Evolutionary conservation across 1,140 invertebrate genomes (phyloP).

Genomic region (Zophobas atratus): DNA sequence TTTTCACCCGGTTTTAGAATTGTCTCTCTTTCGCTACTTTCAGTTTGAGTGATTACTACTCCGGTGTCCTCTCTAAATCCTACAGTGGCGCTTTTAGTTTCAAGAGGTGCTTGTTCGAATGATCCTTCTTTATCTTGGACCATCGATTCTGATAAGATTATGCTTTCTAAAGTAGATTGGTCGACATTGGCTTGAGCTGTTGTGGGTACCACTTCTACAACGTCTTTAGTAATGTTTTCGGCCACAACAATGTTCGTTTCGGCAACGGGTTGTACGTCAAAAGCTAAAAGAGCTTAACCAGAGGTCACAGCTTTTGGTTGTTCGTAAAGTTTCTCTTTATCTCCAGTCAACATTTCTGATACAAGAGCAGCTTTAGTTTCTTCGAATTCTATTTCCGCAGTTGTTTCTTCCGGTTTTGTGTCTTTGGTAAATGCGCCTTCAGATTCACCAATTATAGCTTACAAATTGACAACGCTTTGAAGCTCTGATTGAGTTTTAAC

Average conservation of each 20-base stretch:
- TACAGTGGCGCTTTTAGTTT: slow-evolving; percentile 60
- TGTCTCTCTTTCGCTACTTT: slow-evolving; percentile 25
- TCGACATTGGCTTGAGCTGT: slow-evolving; percentile 63
- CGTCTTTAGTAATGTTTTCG: slow-evolving; percentile 62
- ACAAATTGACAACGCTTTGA: slow-evolving; percentile 62
- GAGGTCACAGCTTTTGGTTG: slow-evolving; percentile 62
- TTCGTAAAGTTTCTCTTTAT: slow-evolving; percentile 70
- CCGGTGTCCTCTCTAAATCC: slow-evolving; percentile 58
- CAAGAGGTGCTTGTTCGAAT: slow-evolving; percentile 58
- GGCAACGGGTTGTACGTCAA: slow-evolving; percentile 67
- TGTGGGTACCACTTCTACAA: slow-evolving; percentile 55
- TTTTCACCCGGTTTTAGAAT: slow-evolving; percentile 33
- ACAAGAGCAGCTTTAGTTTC: slow-evolving; percentile 54
- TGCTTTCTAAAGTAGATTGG: slow-evolving; percentile 63
- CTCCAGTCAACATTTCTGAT: slow-evolving; percentile 60
- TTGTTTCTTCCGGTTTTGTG: slow-evolving; percentile 56
- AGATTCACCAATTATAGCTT: slow-evolving; percentile 65
- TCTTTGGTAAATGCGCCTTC: slow-evolving; percentile 58
- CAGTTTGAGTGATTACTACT: slow-evolving; percentile 55
- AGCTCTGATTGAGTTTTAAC: slow-evolving; percentile 59
- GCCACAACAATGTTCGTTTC: slow-evolving; percentile 66
- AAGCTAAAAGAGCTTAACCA: slow-evolving; percentile 62
- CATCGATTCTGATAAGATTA: slow-evolving; percentile 62
- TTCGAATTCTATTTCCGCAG: slow-evolving; percentile 62
- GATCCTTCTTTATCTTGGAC: slow-evolving; percentile 64